Base-by-base conservation (phyloP, 92 coral and sea anemone genomes). In the Metridium senile region DNA sequence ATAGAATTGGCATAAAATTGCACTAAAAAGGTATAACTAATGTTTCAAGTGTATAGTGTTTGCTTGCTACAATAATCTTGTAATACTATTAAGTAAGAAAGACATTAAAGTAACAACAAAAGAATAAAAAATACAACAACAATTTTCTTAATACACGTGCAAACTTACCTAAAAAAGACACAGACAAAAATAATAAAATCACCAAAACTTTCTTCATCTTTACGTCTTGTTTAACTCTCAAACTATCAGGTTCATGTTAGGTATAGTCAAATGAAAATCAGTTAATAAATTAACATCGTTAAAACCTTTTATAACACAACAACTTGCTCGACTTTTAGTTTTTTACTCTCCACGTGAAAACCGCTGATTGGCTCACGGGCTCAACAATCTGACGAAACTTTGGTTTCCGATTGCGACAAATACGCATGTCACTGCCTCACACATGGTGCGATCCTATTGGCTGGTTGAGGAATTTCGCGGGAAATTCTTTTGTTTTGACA, bases 311-410 rank as follows among this genome's bases (percentile, higher is more conserved):
- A 11, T 53, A 11, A 11, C n/a, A 19, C 65, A 6, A 23, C 31
- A 8, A 1, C 16, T 59, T 59, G 2, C 22, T 59, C 22, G 65
- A 22, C 30, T 59, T n/a, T 17, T 13, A 59, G 1, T 17, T 59
- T 59, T 59, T 59, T 59, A 11, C 9, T 65, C 16, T 19, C 46
- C 70, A 65, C 45, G 70, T 65, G 13, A 65, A 26, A 2, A 68
- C 72, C 72, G 72, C 72, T 68, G 72, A 68, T 35, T 68, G 30
- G 53, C 11, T 20, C 39, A 45, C 72, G 32, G 72, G 57, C 72
- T 68, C 72, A 68, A 11, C 21, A 18, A 68, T 65, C 70, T 65
- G 70, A 65, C 46, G 72, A 68, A 68, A 43, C n/a, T 19, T 34
- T 66, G 2, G 33, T 27, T 6, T 3, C 22, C 8, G 4, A 57